Evolutionary conservation across 2,888 invertebrate species (phyloP), one percentile per base, ranked within the genome.

Genomic region (Microctonus aethiopoides): DNA sequence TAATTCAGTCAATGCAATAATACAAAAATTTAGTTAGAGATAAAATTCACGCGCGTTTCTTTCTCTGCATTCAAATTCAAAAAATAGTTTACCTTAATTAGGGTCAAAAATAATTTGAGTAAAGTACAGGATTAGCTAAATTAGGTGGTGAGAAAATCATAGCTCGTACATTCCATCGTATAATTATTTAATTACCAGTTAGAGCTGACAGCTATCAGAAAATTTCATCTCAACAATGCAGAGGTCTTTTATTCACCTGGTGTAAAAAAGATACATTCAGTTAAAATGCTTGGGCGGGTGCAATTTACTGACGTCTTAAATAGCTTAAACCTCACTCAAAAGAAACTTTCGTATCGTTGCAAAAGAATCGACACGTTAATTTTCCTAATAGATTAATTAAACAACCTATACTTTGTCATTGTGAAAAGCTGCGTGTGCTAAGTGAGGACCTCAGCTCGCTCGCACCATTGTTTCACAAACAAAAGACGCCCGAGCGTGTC

Each of bases 401-500:
- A 80, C 80, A 80, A 78, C 71, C 71, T 56, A 36, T 63, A 56
- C 65, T 72, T 72, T 71, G 70, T 70, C 68, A 68, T 73, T 70
- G 52, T 67, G 65, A 67, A 76, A 79, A 61, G 61, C 75, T 79
- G 81, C 13, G 79, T 81, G 76, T 78, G 82, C 81, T 83, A 85
- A 85, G 83, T 85, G 84, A 84, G 80, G 77, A 73, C 75, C 70
- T 56, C 62, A 72, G 73, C 76, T 77, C 73, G 74, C 72, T 70
- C 75, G 73, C 73, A 80, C 83, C 83, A 85, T 85, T 85, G 85
- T 86, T 85, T 86, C 84, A 82, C 83, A 84, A 85, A 86, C 86
- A 85, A 86, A 84, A 85, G 85, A 79, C 68, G 74, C 64, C 67
- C 70, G 73, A 68, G 72, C 83, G 80, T 82, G 80, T 83, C 84